A percentile compares a stretch with the other conserved stretches of the same genome.
Conservation (phyloP, 1,140 invertebrate genomes). For the Sesamia nonagrioides region DNA sequence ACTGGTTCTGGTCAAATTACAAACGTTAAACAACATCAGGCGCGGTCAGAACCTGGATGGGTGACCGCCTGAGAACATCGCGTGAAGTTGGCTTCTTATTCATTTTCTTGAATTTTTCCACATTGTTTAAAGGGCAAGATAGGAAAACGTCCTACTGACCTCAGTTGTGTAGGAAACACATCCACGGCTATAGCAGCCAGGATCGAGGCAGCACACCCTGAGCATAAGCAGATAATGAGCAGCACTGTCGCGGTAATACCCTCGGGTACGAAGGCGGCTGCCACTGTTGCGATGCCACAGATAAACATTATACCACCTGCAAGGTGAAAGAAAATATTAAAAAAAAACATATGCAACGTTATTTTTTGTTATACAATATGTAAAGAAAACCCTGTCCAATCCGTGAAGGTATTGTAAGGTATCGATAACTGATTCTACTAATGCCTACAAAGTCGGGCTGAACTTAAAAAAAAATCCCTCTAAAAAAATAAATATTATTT, state of each 20-base stretch:
- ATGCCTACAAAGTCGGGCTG: no score
- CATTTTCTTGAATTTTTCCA: no score
- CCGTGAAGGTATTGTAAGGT: no score
- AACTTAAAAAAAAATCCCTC: no score
- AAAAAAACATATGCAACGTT: no score
- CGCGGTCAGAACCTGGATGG: conserved; percentile 63
- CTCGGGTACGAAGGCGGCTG: conserved; percentile 68
- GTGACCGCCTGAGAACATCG: no score
- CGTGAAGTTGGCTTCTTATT: conserved; percentile 50
- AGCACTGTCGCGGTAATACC: conserved; percentile 71
- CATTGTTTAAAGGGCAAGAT: no score
- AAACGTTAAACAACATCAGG: conserved; percentile 60
- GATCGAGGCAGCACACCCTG: conserved; percentile 79
- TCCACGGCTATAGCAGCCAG: conserved; percentile 80
- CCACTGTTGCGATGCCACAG: conserved; percentile 70
- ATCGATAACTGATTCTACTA: no score
- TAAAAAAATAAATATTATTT: no score
- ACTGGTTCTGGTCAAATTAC: conserved; percentile 63
- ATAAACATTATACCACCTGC: conserved; percentile 75
- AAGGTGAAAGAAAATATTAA: not conserved
- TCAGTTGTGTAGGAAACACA: conserved; percentile 79
- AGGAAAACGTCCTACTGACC: conserved; percentile 56
- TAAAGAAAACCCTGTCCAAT: no score
- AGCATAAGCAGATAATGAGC: conserved; percentile 74
- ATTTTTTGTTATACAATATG: no score